These are phyloP conservation scores for Calvadosia cruxmelitensis DNA, from an alignment of 30 jellyfish, hydroid and myxozoan species.

Conservation along the genomic window DNA sequence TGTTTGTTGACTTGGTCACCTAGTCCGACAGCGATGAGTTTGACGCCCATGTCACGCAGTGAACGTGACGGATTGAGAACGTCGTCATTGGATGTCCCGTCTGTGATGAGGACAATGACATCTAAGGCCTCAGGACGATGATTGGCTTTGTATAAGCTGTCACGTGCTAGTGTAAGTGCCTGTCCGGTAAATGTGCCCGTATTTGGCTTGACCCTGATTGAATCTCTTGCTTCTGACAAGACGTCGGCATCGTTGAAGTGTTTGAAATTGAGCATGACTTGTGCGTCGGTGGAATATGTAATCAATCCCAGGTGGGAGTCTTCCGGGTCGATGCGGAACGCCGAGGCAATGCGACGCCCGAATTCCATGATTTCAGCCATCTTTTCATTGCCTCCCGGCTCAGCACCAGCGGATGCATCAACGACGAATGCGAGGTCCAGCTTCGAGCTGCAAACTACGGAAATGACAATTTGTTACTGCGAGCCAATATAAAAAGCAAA, in stretches of 20 bases:
- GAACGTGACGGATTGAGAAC: slow-evolving; percentile 79
- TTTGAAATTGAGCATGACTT: slow-evolving; percentile 82
- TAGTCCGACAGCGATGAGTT: slow-evolving; percentile 67
- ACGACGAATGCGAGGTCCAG: slow-evolving; percentile 92
- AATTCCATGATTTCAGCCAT: slow-evolving; percentile 94
- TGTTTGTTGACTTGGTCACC: slow-evolving; percentile 73
- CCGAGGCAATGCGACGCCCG: slow-evolving; percentile 93
- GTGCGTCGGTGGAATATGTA: slow-evolving; percentile 94
- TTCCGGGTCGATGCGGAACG: slow-evolving; percentile 81
- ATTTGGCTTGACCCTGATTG: slow-evolving; percentile 88
- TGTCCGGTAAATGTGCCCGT: slow-evolving; percentile 89
- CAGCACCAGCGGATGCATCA: slow-evolving; percentile 98
- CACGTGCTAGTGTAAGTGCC: slow-evolving; percentile 77
- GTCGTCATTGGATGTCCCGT: slow-evolving; percentile 87
- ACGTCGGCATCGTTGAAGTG: slow-evolving; percentile 79
- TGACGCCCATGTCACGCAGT: slow-evolving; percentile 93
- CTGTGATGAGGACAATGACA: slow-evolving; percentile 65
- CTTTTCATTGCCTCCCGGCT: slow-evolving; percentile 94
- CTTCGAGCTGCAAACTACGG: slow-evolving; percentile 71
- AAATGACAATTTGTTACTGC: too few relatives aligned
- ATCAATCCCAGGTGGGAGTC: slow-evolving; percentile 78
- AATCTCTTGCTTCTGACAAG: slow-evolving; percentile 82
- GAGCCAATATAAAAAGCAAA: too few relatives aligned
- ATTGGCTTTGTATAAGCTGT: slow-evolving; percentile 59
- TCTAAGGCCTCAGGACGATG: slow-evolving; percentile 93